phyloP scores from a whole-genome alignment of 92 coral and sea anemone species.

The Palythoa grandis region DNA sequence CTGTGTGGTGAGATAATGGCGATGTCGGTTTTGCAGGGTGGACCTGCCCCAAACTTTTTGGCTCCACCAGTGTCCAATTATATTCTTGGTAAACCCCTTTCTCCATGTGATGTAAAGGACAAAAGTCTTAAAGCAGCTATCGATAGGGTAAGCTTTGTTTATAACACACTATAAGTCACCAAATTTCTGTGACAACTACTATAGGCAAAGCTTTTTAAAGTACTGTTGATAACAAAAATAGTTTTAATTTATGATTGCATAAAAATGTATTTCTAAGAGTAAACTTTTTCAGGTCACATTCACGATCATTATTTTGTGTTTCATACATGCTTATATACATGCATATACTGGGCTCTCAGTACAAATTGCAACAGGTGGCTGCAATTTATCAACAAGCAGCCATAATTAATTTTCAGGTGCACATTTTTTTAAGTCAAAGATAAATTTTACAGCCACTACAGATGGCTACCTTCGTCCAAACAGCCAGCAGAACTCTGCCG shows the following conservation, averaged over 20 bases:
- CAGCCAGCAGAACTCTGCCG: too few species aligned
- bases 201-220: background rate
- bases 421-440: background rate
- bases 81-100: constrained; percentile 68
- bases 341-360: background rate
- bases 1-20: constrained; percentile 70
- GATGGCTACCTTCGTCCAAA: too few species aligned
- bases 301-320: constrained; percentile 6
- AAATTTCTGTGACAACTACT: background rate
- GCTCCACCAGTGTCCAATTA: constrained; percentile 57
- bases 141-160: constrained; percentile 60
- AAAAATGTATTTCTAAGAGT: constrained; percentile 1
- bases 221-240: background rate
- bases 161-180: background rate
- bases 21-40: constrained; percentile 78
- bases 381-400: background rate
- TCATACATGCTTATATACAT: background rate
- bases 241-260: background rate
- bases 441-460: too few species aligned
- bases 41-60: constrained; percentile 75
- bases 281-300: constrained; percentile 8
- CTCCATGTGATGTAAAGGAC: constrained; percentile 51
- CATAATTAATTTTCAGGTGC: background rate
- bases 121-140: constrained; percentile 53
- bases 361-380: background rate